A percentile compares a stretch with the other conserved stretches of the same genome.
Conservation (phyloP, 2,113 vertebrate species). For the Trogon melanurus region DNA sequence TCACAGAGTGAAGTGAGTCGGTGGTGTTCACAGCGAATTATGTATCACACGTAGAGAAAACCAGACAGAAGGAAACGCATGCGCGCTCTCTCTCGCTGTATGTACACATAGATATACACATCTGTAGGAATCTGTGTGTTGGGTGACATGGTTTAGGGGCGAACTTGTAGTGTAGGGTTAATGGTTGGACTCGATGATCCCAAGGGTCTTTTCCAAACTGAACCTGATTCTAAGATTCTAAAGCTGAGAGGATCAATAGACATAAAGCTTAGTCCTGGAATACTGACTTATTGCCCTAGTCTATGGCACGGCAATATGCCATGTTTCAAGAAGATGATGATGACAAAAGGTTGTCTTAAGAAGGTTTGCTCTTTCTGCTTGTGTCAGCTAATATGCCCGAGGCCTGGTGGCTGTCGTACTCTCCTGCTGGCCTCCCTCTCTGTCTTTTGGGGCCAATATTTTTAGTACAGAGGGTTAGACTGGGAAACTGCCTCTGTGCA, state of each 20-base stretch:
- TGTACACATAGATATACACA: no score
- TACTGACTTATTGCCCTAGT: neutral
- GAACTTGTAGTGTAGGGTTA: no score
- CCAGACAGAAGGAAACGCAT: neutral
- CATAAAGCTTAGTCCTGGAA: neutral
- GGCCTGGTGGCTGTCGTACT: neutral
- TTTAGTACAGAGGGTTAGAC: neutral
- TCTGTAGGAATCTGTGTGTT: no score
- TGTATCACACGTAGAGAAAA: neutral
- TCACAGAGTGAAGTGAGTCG: neutral
- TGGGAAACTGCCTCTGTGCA: neutral
- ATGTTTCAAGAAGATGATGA: neutral
- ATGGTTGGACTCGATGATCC: no score
- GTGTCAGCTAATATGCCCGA: neutral
- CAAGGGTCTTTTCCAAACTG: no score
- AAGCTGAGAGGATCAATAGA: neutral
- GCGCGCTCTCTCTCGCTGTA: rapidly evolving
- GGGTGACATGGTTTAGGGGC: no score
- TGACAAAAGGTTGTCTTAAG: neutral
- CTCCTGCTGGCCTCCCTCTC: neutral
- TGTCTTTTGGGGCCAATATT: neutral
- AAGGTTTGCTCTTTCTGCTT: neutral
- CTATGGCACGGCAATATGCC: neutral
- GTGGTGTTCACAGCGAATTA: neutral
- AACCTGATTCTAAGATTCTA: no score